Evolutionary conservation across 2,113 vertebrate species (phyloP), one percentile per base, ranked within the genome.

Genomic region (Archocentrus centrarchus): DNA sequence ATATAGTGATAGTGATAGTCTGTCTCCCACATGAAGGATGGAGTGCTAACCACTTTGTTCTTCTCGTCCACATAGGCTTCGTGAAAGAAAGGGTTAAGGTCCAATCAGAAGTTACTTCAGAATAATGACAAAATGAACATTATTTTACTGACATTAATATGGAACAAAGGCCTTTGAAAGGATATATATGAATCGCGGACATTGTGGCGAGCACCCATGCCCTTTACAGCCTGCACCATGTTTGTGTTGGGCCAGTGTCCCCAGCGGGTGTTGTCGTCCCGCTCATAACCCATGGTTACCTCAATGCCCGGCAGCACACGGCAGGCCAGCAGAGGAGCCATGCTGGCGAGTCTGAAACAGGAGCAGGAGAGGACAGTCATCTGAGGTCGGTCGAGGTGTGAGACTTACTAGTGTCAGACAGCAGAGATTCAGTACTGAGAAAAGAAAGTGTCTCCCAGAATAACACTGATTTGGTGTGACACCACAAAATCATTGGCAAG

Each of bases 21-120:
- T 0, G 95, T 96, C 63, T 96, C 95, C 95, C 95, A 96, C 95
- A 96, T 94, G 91, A 95, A 96, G 86, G 94, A 78, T 0, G 95
- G 95, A 30, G 95, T 96, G 91, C 93, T 96, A 76, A 96, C 89
- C 86, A 96, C 95, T 88, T 92, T 95, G 93, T 96, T 96, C 91
- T 95, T 95, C 93, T 95, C 94, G 8, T 96, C 95, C 89, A 95
- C 94, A 90, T 90, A 85, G 85, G 86, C 93, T 47, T 96, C 95
- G 93, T 96, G 64, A 78, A 73, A 60, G 5, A 62, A 50, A 37
- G 7, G 32, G 92, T 95, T 90, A 95, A 95, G 90, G 93, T 60
- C 53, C 77, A 91, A 77, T 37, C 81, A 8, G 47, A 18, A 41
- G 55, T 32, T 13, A 14, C 24, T 53, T 35, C 11, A 76, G 3